Base-by-base conservation (phyloP, 2,113 vertebrate genomes). In the Notarius lentiginosus region DNA sequence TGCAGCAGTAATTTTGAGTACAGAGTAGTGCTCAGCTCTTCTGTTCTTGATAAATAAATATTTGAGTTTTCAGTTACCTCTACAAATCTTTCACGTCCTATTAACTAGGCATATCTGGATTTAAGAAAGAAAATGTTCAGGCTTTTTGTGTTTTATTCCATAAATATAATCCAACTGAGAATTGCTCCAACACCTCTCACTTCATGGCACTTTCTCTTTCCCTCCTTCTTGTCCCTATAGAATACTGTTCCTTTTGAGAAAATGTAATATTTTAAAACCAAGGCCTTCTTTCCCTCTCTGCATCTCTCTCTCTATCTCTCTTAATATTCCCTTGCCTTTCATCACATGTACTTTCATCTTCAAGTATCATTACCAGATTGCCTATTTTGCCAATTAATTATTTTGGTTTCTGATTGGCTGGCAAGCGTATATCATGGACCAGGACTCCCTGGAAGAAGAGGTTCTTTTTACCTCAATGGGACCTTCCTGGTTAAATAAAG, bases 181-280 rank as follows among this genome's bases (percentile, higher is more conserved):
- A 70, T 80, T 70, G 55, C 83, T 88, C 14, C 53, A 76, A 83
- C 61, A 27, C 70, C 88, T 61, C 79, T 77, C 76, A 84, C 49
- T 68, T 79, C 49, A 79, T 58, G 14, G 60, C 60, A 79, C 60
- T 86, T 82, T 85, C 83, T 84, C 60, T 60, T 72, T 49, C 24
- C 63, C 17, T 77, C 20, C 22, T n/a, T 63, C 10, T 49, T 30
- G 17, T 61, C 80, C 79, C 84, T 76, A 24, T 10, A 75, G 79
- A 86, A 68, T 86, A 47, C 60, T 51, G 34, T 56, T 70, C 70
- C 80, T 73, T 56, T 65, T 34, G 53, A 82, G 65, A 76, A 66
- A 73, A 86, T 82, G 58, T 85, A 82, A 65, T 85, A n/a, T 85
- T 58, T 61, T 34, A 83, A 63, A 84, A 63, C 18, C 30, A 8